Evolutionary conservation across 2,113 vertebrate genomes (phyloP).

Genomic region (Parus major): DNA sequence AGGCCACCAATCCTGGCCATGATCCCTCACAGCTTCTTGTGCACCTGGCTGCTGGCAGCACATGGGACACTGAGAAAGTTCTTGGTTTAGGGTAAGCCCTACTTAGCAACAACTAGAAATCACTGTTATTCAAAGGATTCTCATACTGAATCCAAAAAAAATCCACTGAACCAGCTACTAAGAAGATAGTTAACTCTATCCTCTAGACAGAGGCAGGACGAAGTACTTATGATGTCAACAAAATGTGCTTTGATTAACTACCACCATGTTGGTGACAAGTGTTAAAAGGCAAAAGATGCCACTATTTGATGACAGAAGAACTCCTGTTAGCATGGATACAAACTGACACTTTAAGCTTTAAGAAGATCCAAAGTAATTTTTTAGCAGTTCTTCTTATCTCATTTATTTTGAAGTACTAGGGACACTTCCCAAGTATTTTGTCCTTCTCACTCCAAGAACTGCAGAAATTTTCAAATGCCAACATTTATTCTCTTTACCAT

Average conservation of each 20-base stretch:
- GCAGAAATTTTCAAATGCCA: neutral
- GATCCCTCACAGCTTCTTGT: neutral
- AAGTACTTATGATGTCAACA: neutral
- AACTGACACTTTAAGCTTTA: neutral
- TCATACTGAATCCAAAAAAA: neutral
- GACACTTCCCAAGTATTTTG: neutral
- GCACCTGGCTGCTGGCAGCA: neutral
- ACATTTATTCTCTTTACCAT: neutral
- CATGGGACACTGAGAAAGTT: neutral
- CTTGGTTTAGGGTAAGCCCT: neutral
- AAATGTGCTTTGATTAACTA: neutral
- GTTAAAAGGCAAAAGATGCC: neutral
- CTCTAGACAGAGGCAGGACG: neutral
- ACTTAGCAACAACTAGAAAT: neutral
- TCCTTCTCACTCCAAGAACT: neutral
- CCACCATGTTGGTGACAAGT: neutral
- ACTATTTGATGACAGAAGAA: neutral
- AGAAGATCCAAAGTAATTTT: neutral
- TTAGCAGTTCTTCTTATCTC: neutral
- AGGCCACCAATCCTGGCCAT: too few species aligned
- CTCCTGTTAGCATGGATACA: neutral
- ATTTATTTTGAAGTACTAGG: neutral
- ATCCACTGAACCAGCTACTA: neutral
- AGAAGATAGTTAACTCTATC: neutral
- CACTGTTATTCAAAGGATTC: neutral